Base-by-base conservation (phyloP, 2,113 vertebrate genomes). In the Festucalex cinctus region DNA sequence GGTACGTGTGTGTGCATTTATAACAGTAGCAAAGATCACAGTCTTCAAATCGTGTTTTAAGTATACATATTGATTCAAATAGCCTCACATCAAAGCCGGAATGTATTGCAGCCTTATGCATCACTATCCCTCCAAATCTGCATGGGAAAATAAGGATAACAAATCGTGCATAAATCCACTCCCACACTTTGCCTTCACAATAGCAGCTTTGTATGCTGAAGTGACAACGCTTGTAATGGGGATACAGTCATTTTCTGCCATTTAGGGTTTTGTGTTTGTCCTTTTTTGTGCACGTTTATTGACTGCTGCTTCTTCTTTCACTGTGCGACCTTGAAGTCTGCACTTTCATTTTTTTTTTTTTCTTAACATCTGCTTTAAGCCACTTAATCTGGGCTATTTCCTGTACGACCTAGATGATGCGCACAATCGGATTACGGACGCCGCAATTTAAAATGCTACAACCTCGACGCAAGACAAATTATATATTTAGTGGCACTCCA, bases 401-500 rank as follows among this genome's bases (percentile, higher is more conserved):
- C 74, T 71, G 46, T 65, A 65, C 62, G 53, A 37, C 59, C 70
- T 28, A 49, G 71, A 77, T 54, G 69, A 82, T 67, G 65, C 0
- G 4, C 69, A 44, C 36, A n/a, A 73, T 76, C 70, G 73, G 75
- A 78, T 77, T 70, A 48, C 59, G 79, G 39, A 36, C 69, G 41
- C 69, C 69, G 41, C 69, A 63, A 81, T 71, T 83, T 80, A 63
- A 84, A 80, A 79, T 84, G 79, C 69, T 86, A 82, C 79, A 84
- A 79, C 73, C 63, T 51, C 26, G 77, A 83, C 46, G 80, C 80
- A 84, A 83, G 60, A 84, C 77, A 75, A 80, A 82, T 86, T 79
- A 84, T 80, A 79, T 79, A 84, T 89, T 87, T 83, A 85, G 78
- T 77, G 79, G 74, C 81, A 80, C 70, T 59, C 69, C 77, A n/a